Percentiles rank a stretch among this genome's conserved stretches.
phyloP scores from a whole-genome alignment of 2,888 invertebrate species.

The Dione juno region DNA sequence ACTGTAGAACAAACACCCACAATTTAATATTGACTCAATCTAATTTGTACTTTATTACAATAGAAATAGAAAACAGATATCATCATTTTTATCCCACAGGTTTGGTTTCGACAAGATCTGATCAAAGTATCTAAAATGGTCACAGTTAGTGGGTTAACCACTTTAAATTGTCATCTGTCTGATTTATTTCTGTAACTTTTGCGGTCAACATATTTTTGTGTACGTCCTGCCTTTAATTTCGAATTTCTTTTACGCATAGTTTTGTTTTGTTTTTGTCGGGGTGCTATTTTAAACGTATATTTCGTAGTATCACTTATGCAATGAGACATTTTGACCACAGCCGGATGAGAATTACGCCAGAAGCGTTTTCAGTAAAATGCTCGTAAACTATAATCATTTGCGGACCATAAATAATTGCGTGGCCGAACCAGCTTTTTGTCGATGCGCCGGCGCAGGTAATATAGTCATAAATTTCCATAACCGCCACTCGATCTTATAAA shows the following conservation, averaged over 20 bases:
- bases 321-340: slow-evolving; percentile 32
- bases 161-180: slow-evolving; percentile 84
- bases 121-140: slow-evolving; percentile 84
- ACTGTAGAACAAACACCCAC: slow-evolving; percentile 81
- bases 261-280: slow-evolving; percentile 34
- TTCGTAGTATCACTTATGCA: slow-evolving; percentile 11
- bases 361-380: slow-evolving; percentile 73
- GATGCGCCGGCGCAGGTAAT: slow-evolving; percentile 82
- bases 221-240: slow-evolving; percentile 56
- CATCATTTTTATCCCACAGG: slow-evolving; percentile 52
- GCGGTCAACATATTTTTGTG: slow-evolving; percentile 79
- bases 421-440: slow-evolving; percentile 77
- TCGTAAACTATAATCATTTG: slow-evolving; percentile 82
- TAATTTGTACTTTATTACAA: slow-evolving; percentile 61
- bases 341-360: slow-evolving; percentile 53
- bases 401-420: slow-evolving; percentile 81
- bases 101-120: slow-evolving; percentile 79
- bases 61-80: slow-evolving; percentile 48
- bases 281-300: slow-evolving; percentile 22
- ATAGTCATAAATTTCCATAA: slow-evolving; percentile 84
- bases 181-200: slow-evolving; percentile 83
- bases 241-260: slow-evolving; percentile 41
- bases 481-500: slow-evolving; percentile 84
- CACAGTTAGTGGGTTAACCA: slow-evolving; percentile 84
- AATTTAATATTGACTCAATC: slow-evolving; percentile 52